A percentile compares a stretch with the other conserved stretches of the same genome.
Evolutionary conservation across 2,113 vertebrate species (phyloP).

Genomic region (Mola mola): DNA sequence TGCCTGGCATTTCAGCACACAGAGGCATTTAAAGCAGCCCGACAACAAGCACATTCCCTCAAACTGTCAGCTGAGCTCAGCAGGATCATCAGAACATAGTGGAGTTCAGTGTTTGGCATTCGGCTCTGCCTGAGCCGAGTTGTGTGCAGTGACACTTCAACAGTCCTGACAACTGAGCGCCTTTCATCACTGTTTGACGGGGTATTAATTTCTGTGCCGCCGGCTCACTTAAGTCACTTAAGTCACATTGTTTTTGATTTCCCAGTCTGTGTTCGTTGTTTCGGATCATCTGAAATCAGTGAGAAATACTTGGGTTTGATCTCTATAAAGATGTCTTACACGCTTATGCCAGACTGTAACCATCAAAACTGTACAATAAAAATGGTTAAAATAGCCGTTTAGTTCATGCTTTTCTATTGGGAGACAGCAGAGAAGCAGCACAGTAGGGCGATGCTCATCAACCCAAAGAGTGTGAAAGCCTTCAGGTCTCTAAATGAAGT

Average conservation of each 20-base stretch:
- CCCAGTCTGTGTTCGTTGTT: neutral
- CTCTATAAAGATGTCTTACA: slow-evolving; percentile 6
- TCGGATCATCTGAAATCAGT: neutral
- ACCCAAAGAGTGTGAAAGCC: no score
- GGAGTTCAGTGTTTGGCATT: slow-evolving; percentile 30
- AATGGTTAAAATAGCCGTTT: no score
- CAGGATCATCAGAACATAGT: slow-evolving; percentile 37
- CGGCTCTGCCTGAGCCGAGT: slow-evolving; percentile 6
- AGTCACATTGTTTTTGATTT: slow-evolving; percentile 11
- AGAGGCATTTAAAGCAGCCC: slow-evolving; percentile 18
- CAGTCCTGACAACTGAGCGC: slow-evolving; percentile 28
- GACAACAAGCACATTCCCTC: slow-evolving; percentile 30
- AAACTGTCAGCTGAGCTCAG: slow-evolving; percentile 52
- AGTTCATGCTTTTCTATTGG: no score
- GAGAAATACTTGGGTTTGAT: no score
- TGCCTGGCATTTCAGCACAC: neutral
- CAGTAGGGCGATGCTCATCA: no score
- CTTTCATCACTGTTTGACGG: slow-evolving; percentile 39
- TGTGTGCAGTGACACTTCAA: slow-evolving; percentile 32
- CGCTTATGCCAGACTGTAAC: no score
- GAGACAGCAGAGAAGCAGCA: no score
- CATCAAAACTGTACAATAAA: no score
- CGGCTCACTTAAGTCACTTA: neutral
- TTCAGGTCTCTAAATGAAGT: no score
- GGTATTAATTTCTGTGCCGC: slow-evolving; percentile 21